phyloP scores from a whole-genome alignment of 2,797 vertebrate genomes.

The Varecia variegata region DNA sequence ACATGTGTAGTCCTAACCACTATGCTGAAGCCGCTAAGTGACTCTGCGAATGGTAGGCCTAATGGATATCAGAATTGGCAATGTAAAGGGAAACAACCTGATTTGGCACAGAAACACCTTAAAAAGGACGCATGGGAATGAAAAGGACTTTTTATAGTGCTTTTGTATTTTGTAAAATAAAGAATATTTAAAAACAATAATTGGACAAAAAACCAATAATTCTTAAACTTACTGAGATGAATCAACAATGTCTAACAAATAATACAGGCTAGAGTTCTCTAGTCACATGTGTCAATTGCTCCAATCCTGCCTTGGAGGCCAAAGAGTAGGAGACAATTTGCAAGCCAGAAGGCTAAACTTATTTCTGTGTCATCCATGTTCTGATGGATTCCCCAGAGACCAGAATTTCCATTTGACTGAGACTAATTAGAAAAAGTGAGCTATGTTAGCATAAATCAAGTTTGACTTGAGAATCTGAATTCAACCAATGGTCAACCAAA shows the following conservation, averaged over 20 bases:
- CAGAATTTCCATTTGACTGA: neutral
- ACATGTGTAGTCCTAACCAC: no score
- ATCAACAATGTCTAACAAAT: neutral
- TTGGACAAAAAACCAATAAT: neutral
- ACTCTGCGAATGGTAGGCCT: neutral
- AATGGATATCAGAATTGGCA: neutral
- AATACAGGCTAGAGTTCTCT: neutral
- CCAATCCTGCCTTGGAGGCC: neutral
- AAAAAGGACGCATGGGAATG: neutral
- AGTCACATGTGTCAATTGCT: neutral
- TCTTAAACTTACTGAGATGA: neutral
- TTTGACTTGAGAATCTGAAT: neutral
- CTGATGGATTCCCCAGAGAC: neutral
- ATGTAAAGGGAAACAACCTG: neutral
- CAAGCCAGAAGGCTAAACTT: neutral
- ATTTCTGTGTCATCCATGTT: neutral
- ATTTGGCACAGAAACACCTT: neutral
- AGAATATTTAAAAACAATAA: neutral
- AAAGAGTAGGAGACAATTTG: neutral
- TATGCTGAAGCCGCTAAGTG: neutral
- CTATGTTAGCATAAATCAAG: neutral
- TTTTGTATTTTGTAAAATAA: neutral
- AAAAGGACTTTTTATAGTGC: neutral
- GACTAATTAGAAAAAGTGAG: neutral
- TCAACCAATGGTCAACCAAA: neutral